Base-by-base conservation (phyloP, 2,888 invertebrate species). In the Nymphalis urticae region DNA sequence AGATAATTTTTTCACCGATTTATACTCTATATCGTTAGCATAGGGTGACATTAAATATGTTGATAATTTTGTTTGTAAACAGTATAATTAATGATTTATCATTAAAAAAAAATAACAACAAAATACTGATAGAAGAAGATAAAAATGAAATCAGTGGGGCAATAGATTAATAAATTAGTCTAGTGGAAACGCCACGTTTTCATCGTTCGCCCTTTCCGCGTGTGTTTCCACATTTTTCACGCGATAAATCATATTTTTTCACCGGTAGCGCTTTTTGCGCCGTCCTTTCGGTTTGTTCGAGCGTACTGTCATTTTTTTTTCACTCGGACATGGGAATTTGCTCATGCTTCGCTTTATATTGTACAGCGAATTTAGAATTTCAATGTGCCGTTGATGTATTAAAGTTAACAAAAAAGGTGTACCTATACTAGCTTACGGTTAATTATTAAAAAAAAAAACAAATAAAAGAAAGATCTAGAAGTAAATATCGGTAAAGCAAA, bases 221-320 rank as follows among this genome's bases (percentile, higher is more conserved):
- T 88, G 90, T 91, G 89, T 90, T 92, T 92, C 88, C 90, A 91
- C 92, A 93, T 93, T 92, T 93, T 93, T 93, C 92, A 90, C 86
- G 88, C 85, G 75, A 89, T 93, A 92, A 92, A 93, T 93, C 93
- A 93, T 91, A 90, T 92, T 93, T 93, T 93, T 93, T 92, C 91
- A 90, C 89, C 88, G 89, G 88, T 86, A 86, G 86, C 86, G 87
- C 86, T 92, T 92, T 92, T 92, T 91, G 87, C 86, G 82, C 84
- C 86, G 88, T 90, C 89, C 91, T 89, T 88, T 91, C 85, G 89
- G 89, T 89, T 86, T 84, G 87, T 84, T 85, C 85, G 86, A 84
- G 89, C 87, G 89, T 87, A 84, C 86, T 88, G 88, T 89, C 87
- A 89, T 90, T 92, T 90, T 91, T 90, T 91, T 90, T 92, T 89